These are phyloP conservation scores for Elgonia sp. DNA, from an alignment of 2,888 invertebrate genomes.

Conservation along the genomic window DNA sequence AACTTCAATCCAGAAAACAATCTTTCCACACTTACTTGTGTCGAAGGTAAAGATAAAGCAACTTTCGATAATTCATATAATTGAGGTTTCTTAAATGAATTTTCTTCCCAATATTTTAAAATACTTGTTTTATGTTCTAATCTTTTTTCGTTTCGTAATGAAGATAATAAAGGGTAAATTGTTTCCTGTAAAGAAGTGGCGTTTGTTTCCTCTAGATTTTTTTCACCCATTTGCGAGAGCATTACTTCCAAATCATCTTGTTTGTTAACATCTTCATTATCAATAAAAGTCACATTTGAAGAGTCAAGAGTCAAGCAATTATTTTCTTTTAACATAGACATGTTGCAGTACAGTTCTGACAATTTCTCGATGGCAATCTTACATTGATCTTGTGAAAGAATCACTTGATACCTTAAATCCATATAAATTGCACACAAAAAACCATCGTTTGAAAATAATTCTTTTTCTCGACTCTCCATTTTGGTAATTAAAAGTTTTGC, in stretches of 20 bases:
- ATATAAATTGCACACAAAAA: slow-evolving; percentile 38
- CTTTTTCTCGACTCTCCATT: slow-evolving; percentile 34
- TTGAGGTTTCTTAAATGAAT: slow-evolving; percentile 11
- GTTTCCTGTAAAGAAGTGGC: not conserved
- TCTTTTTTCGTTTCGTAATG: slow-evolving; percentile 23
- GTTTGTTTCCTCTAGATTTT: slow-evolving; percentile 2
- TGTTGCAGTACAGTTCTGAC: slow-evolving; percentile 9
- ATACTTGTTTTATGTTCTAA: not conserved
- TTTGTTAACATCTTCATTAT: not conserved
- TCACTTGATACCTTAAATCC: slow-evolving; percentile 30
- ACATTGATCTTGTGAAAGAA: slow-evolving; percentile 27
- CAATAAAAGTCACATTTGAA: not conserved
- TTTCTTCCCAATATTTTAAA: slow-evolving; percentile 12
- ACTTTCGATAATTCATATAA: slow-evolving; percentile 31
- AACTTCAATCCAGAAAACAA: slow-evolving; percentile 18
- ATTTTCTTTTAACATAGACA: slow-evolving; percentile 1
- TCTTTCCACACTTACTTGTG: slow-evolving; percentile 21
- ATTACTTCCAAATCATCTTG: not conserved
- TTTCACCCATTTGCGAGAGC: not conserved
- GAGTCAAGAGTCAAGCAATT: not conserved
- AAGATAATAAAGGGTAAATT: not conserved
- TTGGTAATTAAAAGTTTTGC: not conserved
- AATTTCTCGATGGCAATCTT: slow-evolving; percentile 11
- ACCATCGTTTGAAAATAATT: slow-evolving; percentile 31
- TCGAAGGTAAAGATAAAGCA: slow-evolving; percentile 9